phyloP scores from a whole-genome alignment of 2,113 vertebrate genomes.

The Myrmecobius fasciatus region DNA sequence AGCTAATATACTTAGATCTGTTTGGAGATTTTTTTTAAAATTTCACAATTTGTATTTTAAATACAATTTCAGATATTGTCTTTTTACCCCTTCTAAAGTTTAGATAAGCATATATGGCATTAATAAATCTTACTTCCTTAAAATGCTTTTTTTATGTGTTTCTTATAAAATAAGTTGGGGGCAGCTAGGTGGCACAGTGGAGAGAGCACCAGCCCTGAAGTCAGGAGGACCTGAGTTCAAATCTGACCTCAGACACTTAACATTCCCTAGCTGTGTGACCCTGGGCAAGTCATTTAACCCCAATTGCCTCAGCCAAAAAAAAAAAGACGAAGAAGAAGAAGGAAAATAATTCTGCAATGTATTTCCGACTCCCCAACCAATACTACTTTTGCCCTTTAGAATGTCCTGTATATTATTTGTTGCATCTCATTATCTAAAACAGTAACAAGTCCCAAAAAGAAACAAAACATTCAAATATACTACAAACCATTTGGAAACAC shows the following conservation, averaged over 20 bases:
- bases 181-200: too few species aligned
- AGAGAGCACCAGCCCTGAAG: too few species aligned
- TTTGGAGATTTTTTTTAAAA: neutral
- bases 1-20: constrained; percentile 48
- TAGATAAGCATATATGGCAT: constrained; percentile 51
- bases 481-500: neutral
- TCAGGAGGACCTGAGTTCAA: too few species aligned
- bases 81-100: constrained; percentile 34
- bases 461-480: neutral
- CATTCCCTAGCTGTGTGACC: too few species aligned
- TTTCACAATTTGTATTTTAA: neutral
- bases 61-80: constrained; percentile 35
- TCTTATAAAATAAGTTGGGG: neutral
- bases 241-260: too few species aligned
- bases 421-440: neutral
- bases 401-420: neutral
- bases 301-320: too few species aligned
- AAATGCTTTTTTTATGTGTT: neutral
- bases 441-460: neutral
- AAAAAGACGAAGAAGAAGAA: too few species aligned
- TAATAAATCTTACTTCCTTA: constrained; percentile 15
- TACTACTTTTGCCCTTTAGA: neutral
- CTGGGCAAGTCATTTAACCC: too few species aligned
- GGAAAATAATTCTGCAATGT: too few species aligned
- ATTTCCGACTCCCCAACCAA: neutral